A percentile compares a stretch with the other conserved stretches of the same genome.
phyloP scores from a whole-genome alignment of 2,113 vertebrate genomes.

The Pseudolaguvia tuberculata region DNA sequence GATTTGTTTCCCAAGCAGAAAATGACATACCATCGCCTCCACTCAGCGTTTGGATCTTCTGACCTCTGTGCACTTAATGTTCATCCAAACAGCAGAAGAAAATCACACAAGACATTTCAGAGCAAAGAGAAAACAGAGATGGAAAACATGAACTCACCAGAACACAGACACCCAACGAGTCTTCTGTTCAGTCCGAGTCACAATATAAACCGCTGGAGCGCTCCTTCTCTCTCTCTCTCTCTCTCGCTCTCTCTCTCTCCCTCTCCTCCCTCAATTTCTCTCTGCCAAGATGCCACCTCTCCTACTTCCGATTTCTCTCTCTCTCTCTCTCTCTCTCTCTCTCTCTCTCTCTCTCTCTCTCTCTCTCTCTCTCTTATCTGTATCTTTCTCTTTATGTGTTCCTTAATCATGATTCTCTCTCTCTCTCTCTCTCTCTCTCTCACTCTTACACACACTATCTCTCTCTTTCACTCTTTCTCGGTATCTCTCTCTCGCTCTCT shows the following conservation, averaged over 20 bases:
- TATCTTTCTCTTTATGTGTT: constrained; percentile 31
- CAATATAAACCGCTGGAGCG: constrained; percentile 36
- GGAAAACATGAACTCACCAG: constrained; percentile 31
- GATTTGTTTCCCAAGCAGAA: too few species aligned
- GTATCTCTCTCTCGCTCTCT: constrained; percentile 19
- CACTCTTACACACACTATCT: constrained; percentile 1
- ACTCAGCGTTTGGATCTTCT: not conserved
- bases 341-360: constrained; percentile 35
- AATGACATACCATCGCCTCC: too few species aligned
- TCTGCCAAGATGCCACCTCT: not conserved
- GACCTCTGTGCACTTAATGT: not conserved
- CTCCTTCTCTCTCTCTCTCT: constrained; percentile 9
- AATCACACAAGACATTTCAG: not conserved
- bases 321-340: constrained; percentile 35
- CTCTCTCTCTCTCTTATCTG: constrained; percentile 23
- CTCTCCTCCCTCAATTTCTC: constrained; percentile 6
- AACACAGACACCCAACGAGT: constrained; percentile 2
- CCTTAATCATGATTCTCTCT: constrained; percentile 24
- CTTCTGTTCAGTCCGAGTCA: constrained; percentile 18
- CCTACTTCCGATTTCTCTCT: not conserved
- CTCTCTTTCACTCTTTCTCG: too few species aligned
- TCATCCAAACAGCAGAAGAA: not conserved
- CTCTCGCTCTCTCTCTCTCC: not conserved
- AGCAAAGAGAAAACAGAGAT: not conserved
- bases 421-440: not conserved